Base-by-base conservation (phyloP, 2,113 vertebrate genomes). In the Acinonyx jubatus region DNA sequence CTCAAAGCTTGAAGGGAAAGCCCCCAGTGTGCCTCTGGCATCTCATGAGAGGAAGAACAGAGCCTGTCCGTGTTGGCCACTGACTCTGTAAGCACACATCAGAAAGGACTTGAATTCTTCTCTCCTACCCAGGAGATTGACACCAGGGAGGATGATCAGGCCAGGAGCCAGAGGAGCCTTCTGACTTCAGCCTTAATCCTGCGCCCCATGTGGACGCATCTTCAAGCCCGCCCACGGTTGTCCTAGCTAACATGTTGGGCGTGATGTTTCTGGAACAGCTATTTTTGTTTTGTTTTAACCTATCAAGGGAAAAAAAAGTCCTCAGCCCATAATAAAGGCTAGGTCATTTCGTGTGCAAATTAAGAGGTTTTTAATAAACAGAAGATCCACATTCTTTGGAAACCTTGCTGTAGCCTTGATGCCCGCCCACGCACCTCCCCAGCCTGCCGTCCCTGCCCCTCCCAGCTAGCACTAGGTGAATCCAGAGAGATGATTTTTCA, bases 221-320 rank as follows among this genome's bases (percentile, higher is more conserved):
- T 65, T 76, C 84, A 81, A 86, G 74, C 10, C 66, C 55, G 14
- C 38, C 31, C n/a, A 50, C 7, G 1, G 57, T 13, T 88, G 7
- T 83, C 82, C 48, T 63, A 45, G 41, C n/a, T 80, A 76, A 19
- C 11, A 2, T 11, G 29, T 48, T 57, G 45, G 27, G 36, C 52
- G 50, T 41, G 14, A 36, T 27, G 41, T 12, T 65, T 74, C 81
- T 73, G 61, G 4, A 36, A 50, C 6, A 48, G 50, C 31, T 92
- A 38, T 82, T 93, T 88, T 36, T 57, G 57, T 69, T 66, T 96
- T 79, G 18, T 94, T 80, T 94, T 65, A 91, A 89, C 29, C 65
- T 81, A 33, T 41, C 3, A 66, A 36, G 29, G 27, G 73, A 36
- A 31, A 45, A 31, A 27, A 38, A 78, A 81, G 29, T 61, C n/a